Percentiles rank a stretch among this genome's conserved stretches.
These are phyloP conservation scores for Urechis unicinctus DNA, from an alignment of 2,888 invertebrate genomes.

Conservation along the genomic window DNA sequence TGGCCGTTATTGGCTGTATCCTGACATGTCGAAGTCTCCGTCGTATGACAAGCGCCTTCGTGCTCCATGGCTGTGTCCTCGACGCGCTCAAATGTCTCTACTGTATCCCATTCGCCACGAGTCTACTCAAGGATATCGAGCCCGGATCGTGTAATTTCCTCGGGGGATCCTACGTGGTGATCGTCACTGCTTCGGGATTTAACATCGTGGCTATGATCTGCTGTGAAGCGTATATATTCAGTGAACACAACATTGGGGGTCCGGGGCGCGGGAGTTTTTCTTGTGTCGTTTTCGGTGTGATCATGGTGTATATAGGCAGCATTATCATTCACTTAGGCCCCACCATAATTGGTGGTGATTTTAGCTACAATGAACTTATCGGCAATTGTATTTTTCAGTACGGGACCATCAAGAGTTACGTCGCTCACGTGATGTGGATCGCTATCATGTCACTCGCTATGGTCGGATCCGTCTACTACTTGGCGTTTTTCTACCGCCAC, in stretches of 20 bases:
- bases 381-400: constrained; percentile 48
- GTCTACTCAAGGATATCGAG: constrained; percentile 35
- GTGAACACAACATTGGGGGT: constrained; percentile 38
- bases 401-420: constrained; percentile 45
- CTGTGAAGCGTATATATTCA: constrained; percentile 48
- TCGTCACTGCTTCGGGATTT: constrained; percentile 47
- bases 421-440: constrained; percentile 50
- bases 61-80: constrained; percentile 46
- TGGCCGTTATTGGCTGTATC: constrained; percentile 36
- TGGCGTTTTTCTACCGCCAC: constrained; percentile 44
- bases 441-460: constrained; percentile 44
- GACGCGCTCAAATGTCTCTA: constrained; percentile 45
- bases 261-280: constrained; percentile 41
- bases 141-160: constrained; percentile 41
- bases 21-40: constrained; percentile 33
- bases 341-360: constrained; percentile 49
- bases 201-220: constrained; percentile 51
- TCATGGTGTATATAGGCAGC: constrained; percentile 48
- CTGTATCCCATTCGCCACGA: constrained; percentile 47
- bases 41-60: constrained; percentile 47
- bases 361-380: constrained; percentile 46
- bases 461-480: constrained; percentile 40
- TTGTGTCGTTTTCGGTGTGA: constrained; percentile 47
- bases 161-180: constrained; percentile 45
- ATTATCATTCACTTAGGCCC: constrained; percentile 49